Base-by-base conservation (phyloP, 2,797 vertebrate genomes). In the Lutjanus argentimaculatus region DNA sequence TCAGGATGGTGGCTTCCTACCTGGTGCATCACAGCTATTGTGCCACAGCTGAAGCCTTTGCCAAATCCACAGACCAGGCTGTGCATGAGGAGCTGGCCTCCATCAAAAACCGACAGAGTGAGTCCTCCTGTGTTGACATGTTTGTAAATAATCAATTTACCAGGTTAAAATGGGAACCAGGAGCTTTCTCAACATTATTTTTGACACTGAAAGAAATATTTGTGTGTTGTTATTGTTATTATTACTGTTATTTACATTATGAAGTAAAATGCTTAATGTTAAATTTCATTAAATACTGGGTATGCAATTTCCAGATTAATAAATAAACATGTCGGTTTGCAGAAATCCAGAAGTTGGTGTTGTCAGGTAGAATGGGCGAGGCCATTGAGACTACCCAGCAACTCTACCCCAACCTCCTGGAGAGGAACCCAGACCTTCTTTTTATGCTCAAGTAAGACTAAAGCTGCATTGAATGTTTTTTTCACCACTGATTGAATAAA, bases 271-370 rank as follows among this genome's bases (percentile, higher is more conserved):
- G 25, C 25, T 30, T 30, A 30, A 30, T 30, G 25, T 30, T 30
- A 30, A 30, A 30, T 30, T 30, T 30, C 25, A 30, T 4, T 30
- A 2, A 30, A 30, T 4, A 30, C 25, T 30, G 4, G 25, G 4
- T 30, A 30, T 30, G 25, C 25, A 30, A 30, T 30, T 30, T 30
- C 25, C 25, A 30, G n/a, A n/a, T n/a, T n/a, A n/a, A n/a, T n/a
- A n/a, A n/a, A n/a, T n/a, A n/a, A n/a, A n/a, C n/a, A n/a, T n/a
- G n/a, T 25, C 2, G 16, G 1, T 46, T n/a, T 70, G 43, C 96
- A 99, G 98, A 98, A 95, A 98, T 99, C 95, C 98, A 99, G 95
- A 99, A 99, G 95, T 92, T 99, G 95, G 98, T 99, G 90, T 93
- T 99, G 90, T 97, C 98, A 2, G 98, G 98, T 78, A 95, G 98